These are phyloP conservation scores for Girardinichthys multiradiatus DNA, from an alignment of 2,113 vertebrate species.

Conservation along the genomic window DNA sequence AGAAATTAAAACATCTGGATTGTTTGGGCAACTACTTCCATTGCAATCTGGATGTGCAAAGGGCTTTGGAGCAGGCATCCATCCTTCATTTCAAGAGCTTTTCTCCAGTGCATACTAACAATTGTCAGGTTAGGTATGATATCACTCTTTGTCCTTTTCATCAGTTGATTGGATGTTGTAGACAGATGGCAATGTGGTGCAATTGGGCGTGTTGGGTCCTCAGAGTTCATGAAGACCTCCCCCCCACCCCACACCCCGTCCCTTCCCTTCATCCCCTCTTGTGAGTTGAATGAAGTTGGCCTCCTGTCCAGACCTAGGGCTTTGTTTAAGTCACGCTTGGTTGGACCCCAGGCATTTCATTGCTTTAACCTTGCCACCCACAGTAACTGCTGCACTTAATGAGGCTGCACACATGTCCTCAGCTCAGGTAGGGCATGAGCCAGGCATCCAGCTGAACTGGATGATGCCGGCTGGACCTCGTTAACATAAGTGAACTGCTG, in stretches of 20 bases:
- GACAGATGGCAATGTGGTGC: constrained; percentile 79
- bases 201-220: constrained; percentile 80
- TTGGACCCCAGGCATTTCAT: constrained; percentile 92
- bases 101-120: constrained; percentile 71
- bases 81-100: constrained; percentile 61
- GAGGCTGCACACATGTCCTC: constrained; percentile 87
- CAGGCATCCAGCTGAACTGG: constrained; percentile 47
- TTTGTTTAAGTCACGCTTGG: constrained; percentile 94
- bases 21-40: background rate
- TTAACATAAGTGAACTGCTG: constrained; percentile 28
- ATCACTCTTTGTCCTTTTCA: constrained; percentile 73
- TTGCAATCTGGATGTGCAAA: background rate
- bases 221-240: constrained; percentile 72
- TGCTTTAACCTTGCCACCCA: constrained; percentile 96
- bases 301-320: constrained; percentile 91
- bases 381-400: constrained; percentile 94
- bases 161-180: constrained; percentile 74
- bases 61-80: constrained; percentile 1
- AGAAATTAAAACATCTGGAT: background rate
- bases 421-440: constrained; percentile 83
- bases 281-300: constrained; percentile 85
- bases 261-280: constrained; percentile 69
- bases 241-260: constrained; percentile 66
- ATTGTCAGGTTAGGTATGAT: constrained; percentile 73
- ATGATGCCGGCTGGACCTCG: constrained; percentile 39